phyloP scores from a whole-genome alignment of 2,797 vertebrate species.

The Coregonus suidteri region DNA sequence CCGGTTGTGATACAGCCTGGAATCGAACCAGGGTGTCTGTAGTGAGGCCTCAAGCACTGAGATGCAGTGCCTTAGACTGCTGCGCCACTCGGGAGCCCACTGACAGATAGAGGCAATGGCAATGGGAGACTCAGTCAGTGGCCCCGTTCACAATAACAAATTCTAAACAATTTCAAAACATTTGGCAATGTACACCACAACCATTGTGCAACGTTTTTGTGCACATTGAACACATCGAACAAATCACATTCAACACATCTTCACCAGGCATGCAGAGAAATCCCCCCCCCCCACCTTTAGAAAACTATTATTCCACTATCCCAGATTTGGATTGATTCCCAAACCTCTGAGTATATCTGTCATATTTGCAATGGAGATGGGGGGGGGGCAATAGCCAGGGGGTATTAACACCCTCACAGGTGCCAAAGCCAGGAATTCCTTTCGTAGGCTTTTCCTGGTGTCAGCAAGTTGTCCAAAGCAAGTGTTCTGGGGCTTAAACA shows the following conservation, averaged over 20 bases:
- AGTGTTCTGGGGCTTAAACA: slow-evolving; percentile 29
- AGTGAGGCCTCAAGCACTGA: too few species aligned
- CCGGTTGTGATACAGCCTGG: too few species aligned
- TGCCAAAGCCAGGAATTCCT: slow-evolving; percentile 30
- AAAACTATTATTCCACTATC: too few species aligned
- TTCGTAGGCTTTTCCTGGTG: neutral
- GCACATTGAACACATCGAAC: too few species aligned
- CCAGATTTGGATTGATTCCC: neutral
- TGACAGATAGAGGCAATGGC: neutral
- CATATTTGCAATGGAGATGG: neutral
- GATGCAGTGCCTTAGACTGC: too few species aligned
- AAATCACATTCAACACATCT: too few species aligned
- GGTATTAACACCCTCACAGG: slow-evolving; percentile 11
- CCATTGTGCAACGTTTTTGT: neutral
- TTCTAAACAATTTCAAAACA: neutral
- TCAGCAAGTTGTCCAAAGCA: slow-evolving; percentile 24
- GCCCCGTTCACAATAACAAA: neutral
- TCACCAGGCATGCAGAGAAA: too few species aligned
- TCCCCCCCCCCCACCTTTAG: neutral
- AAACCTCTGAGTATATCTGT: neutral
- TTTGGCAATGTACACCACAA: too few species aligned
- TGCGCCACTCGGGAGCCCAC: neutral
- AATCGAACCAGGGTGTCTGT: too few species aligned
- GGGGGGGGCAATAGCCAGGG: neutral
- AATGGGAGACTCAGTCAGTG: neutral